Conservation (phyloP, 2,888 invertebrate genomes). For the Bimastos eiseni region DNA sequence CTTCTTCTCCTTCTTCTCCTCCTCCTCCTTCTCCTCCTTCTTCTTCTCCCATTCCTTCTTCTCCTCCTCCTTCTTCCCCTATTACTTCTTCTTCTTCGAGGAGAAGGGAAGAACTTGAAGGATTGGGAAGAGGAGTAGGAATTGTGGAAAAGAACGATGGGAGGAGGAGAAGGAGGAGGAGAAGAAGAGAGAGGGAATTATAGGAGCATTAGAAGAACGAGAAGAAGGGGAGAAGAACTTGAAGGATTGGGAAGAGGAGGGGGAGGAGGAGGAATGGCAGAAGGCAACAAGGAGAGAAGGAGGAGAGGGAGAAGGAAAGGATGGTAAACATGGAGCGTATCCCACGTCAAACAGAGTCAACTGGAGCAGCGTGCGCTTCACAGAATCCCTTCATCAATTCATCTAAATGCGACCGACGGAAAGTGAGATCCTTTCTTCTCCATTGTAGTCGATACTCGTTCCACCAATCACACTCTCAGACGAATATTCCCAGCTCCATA, state of each 20-base stretch:
- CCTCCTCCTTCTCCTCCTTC: no score
- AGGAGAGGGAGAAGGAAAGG: background rate
- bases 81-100: no score
- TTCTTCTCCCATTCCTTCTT: no score
- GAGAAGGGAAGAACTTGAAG: background rate
- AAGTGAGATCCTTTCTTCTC: background rate
- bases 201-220: background rate
- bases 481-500: background rate
- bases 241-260: no score
- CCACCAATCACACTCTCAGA: background rate
- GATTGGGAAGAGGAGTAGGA: no score
- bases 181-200: background rate
- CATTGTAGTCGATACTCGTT: background rate
- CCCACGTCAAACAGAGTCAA: no score
- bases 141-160: no score
- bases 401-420: background rate
- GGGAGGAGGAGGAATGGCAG: background rate
- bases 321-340: background rate
- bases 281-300: background rate
- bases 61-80: no score
- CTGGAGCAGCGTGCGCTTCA: background rate
- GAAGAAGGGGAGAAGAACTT: background rate
- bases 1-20: no score
- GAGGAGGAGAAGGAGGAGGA: background rate
- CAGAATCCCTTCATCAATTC: background rate